phyloP scores from a whole-genome alignment of 2,113 vertebrate species.

The Prionailurus bengalensis region DNA sequence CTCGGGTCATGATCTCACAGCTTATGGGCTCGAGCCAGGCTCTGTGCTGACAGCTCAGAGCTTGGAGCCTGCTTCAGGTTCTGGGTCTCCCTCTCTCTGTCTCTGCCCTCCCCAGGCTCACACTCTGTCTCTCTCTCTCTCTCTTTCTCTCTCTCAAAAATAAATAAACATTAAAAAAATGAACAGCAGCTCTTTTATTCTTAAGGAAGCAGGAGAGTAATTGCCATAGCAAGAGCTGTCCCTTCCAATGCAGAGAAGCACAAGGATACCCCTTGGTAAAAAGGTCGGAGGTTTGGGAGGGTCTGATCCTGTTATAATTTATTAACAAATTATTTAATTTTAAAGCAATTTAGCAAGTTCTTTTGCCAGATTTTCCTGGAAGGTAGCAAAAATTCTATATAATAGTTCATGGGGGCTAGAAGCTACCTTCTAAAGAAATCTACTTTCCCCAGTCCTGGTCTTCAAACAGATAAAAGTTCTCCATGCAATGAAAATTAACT shows the following conservation, averaged over 20 bases:
- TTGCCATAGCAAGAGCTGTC: conserved; percentile 71
- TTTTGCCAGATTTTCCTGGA: neutral
- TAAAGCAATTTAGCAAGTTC: conserved; percentile 25
- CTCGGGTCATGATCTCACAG: no score
- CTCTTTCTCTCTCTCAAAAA: no score
- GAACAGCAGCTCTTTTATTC: conserved; percentile 49
- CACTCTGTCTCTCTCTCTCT: no score
- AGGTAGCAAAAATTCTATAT: neutral
- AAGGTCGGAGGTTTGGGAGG: neutral
- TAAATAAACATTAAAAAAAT: neutral
- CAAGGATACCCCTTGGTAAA: neutral
- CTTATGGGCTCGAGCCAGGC: no score
- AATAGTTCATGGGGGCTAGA: neutral
- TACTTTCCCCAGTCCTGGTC: neutral
- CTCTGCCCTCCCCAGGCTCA: no score
- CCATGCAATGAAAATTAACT: conserved; percentile 27
- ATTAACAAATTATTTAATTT: neutral
- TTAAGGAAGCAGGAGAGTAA: conserved; percentile 59
- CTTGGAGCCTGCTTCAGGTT: no score
- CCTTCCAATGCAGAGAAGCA: neutral
- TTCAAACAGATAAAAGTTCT: conserved; percentile 9
- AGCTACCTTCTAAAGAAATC: neutral
- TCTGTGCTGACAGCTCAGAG: no score
- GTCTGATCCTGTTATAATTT: neutral
- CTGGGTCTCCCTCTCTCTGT: no score